Conservation (phyloP, 1,140 invertebrate genomes). For the Orchesella cincta region DNA sequence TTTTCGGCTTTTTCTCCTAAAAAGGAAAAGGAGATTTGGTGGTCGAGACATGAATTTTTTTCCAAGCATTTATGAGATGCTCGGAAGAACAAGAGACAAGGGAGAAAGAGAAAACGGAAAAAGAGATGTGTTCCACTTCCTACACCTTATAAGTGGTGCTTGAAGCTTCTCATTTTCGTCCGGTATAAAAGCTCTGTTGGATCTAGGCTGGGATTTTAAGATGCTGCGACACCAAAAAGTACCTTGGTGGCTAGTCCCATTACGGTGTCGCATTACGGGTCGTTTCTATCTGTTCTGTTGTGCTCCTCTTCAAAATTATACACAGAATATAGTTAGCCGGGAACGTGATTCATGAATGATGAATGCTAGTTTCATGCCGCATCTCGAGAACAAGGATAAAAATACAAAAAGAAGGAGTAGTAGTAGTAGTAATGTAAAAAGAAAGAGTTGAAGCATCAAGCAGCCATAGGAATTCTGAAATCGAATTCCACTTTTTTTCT, state of each 20-base stretch:
- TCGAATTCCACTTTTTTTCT: background rate
- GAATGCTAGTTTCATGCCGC: background rate
- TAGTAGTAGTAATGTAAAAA: background rate
- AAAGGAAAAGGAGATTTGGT: background rate
- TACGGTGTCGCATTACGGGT: conserved; percentile 12
- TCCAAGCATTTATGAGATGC: background rate
- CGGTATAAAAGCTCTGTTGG: background rate
- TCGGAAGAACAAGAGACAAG: background rate
- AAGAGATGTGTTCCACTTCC: background rate
- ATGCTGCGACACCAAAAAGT: background rate
- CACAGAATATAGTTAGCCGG: background rate
- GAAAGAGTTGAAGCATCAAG: background rate
- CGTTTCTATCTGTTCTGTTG: no score
- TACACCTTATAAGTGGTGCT: no score
- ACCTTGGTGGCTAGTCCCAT: background rate
- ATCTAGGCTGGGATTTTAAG: background rate
- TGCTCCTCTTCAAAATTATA: background rate
- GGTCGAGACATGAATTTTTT: background rate
- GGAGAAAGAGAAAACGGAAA: background rate
- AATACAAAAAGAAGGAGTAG: background rate
- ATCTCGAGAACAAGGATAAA: background rate
- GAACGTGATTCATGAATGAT: conserved; percentile 16
- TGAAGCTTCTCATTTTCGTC: background rate
- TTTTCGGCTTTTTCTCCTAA: background rate
- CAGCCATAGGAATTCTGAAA: background rate